These are phyloP conservation scores for Zootermopsis nevadensis DNA, from an alignment of 2,888 invertebrate species.

Conservation along the genomic window DNA sequence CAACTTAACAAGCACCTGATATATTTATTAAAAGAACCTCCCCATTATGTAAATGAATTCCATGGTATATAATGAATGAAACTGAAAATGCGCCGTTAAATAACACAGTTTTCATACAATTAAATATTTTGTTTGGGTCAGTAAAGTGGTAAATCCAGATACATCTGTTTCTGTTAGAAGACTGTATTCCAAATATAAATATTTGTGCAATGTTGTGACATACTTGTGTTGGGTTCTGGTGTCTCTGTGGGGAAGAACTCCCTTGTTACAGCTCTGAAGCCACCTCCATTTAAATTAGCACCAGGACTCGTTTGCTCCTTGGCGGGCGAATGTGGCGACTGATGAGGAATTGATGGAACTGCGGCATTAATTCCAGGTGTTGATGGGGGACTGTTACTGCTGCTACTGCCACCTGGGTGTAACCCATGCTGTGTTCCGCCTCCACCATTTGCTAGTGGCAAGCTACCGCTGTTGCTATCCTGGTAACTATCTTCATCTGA, in stretches of 20 bases:
- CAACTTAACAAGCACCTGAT: too few relatives aligned
- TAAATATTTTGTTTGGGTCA: too few relatives aligned
- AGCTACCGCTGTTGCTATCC: conserved; percentile 54
- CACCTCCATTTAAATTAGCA: conserved; percentile 54
- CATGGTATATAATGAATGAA: too few relatives aligned
- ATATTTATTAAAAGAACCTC: too few relatives aligned
- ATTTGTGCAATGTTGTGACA: conserved; percentile 62
- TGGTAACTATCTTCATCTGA: conserved; percentile 80
- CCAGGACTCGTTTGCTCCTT: conserved; percentile 46
- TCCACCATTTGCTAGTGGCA: conserved; percentile 4
- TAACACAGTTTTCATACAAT: too few relatives aligned
- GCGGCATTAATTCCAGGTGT: conserved; percentile 63
- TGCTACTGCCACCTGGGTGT: conserved; percentile 54
- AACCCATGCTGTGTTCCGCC: conserved; percentile 57
- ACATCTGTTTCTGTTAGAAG: too few relatives aligned
- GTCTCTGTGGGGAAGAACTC: conserved; percentile 86
- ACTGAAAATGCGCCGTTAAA: too few relatives aligned
- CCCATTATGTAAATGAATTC: too few relatives aligned
- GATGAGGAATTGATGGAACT: conserved; percentile 60
- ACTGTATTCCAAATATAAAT: too few relatives aligned
- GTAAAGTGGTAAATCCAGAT: too few relatives aligned
- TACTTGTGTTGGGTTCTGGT: conserved; percentile 89
- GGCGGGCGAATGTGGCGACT: conserved; percentile 60
- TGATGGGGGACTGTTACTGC: conserved; percentile 56
- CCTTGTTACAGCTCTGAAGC: conserved; percentile 61